Base-by-base conservation (phyloP, 2,888 invertebrate genomes). In the Gastracanthus pulcherrimus region DNA sequence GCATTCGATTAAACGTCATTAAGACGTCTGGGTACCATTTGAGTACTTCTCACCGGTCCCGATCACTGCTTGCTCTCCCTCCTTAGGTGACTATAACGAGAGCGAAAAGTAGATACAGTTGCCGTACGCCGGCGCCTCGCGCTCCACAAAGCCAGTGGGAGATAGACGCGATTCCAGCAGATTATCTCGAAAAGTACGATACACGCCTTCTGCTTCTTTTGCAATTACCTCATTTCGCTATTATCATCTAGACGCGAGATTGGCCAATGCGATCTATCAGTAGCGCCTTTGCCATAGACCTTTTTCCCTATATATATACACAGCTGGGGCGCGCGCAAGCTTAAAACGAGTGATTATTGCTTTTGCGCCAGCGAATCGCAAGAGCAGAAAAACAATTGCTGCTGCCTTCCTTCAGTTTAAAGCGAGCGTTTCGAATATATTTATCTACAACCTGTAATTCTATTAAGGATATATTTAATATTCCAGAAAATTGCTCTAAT, bases 11-110 rank as follows among this genome's bases (percentile, higher is more conserved):
- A 55, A 58, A 38, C 58, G 55, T 34, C 58, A 16, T 51, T 67
- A 67, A 67, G 38, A 60, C 66, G 36, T n/a, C 13, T 13, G 7
- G 5, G 13, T 31, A 36, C n/a, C 45, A 60, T 76, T 77, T 69
- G 34, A 36, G 77, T 34, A 69, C 58, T 76, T 69, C 58, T 70
- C 76, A 60, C 69, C 69, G 76, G 58, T 76, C 69, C 58, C 67
- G 76, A 66, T 76, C 55, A 7, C 26, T 23, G 16, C 31, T 16
- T 29, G 9, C 23, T 41, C 38, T 67, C 67, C 7, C 66, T 26
- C 36, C 3, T 29, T 11, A 3, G 3, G 60, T 16, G 23, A 26
- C 16, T 48, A 48, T 34, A 70, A 70, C 51, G 34, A 71, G 51
- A 51, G n/a, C 51, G 70, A 71, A 55, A 71, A 19, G 34, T 45